phyloP scores from a whole-genome alignment of 2,113 vertebrate genomes.

The Hirundichthys speculiger region DNA sequence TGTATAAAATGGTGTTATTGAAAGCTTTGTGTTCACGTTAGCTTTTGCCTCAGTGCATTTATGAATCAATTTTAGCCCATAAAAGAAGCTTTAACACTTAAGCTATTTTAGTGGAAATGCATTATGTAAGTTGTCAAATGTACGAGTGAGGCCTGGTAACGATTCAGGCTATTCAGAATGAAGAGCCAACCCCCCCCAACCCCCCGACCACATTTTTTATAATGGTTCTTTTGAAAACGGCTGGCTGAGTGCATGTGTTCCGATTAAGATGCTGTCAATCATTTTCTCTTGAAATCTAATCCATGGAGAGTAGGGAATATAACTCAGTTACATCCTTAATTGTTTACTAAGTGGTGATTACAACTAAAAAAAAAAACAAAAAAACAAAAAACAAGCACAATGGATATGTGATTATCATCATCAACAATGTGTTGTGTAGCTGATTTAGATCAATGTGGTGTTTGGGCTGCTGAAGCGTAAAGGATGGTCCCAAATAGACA shows the following conservation, averaged over 20 bases:
- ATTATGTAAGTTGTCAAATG: conserved; percentile 83
- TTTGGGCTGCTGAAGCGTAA: conserved; percentile 57
- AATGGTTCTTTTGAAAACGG: conserved; percentile 76
- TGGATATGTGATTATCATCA: conserved; percentile 18
- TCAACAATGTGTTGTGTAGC: conserved; percentile 6
- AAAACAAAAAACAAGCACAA: background rate
- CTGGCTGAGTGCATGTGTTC: conserved; percentile 73
- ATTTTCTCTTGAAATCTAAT: conserved; percentile 66
- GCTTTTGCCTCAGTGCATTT: conserved; percentile 79
- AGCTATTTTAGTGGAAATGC: conserved; percentile 84
- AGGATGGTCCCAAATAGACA: conserved; percentile 83
- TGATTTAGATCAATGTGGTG: conserved; percentile 7
- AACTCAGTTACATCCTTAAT: conserved; percentile 36
- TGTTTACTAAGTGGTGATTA: conserved; percentile 21
- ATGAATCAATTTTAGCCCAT: conserved; percentile 83
- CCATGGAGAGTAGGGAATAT: conserved; percentile 36
- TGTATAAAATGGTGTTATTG: conserved; percentile 82
- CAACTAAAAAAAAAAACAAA: background rate
- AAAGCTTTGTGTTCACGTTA: conserved; percentile 80
- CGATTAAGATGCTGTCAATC: conserved; percentile 74
- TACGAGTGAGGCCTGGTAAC: conserved; percentile 66
- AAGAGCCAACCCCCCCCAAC: conserved; percentile 58
- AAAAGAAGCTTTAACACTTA: conserved; percentile 84
- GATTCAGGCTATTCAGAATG: conserved; percentile 78
- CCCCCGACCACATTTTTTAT: conserved; percentile 55